These are phyloP conservation scores for Turritopsis rubra DNA, from an alignment of 30 jellyfish, hydroid and myxozoan species.

Conservation along the genomic window DNA sequence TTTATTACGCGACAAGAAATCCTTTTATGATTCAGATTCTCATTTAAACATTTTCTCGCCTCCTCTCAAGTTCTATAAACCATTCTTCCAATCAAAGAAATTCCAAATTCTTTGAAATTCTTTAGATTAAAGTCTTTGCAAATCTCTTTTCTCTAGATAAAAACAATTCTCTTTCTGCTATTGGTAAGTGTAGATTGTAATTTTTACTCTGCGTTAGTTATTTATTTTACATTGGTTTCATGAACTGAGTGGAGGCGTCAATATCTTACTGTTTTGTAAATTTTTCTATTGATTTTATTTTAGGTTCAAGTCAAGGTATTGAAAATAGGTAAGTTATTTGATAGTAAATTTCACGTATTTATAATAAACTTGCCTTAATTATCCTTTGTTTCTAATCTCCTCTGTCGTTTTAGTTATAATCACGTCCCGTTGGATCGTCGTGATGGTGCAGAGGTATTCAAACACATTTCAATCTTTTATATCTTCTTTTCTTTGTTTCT, in stretches of 20 bases:
- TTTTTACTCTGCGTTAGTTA: neutral
- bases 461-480: too few species aligned
- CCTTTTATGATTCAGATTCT: neutral
- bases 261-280: too few species aligned
- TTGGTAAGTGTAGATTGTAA: neutral
- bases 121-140: neutral
- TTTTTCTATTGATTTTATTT: too few species aligned
- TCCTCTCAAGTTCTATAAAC: neutral
- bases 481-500: neutral
- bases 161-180: neutral
- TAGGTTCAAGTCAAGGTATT: neutral
- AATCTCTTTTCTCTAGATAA: neutral
- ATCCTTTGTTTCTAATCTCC: neutral
- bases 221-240: too few species aligned
- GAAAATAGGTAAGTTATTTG: neutral
- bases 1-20: neutral
- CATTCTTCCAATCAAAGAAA: neutral
- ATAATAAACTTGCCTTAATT: neutral
- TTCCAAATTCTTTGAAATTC: neutral
- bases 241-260: too few species aligned
- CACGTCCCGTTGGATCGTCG: neutral
- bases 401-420: neutral
- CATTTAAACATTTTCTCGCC: neutral
- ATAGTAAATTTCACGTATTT: neutral
- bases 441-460: neutral